Evolutionary conservation across 2,888 invertebrate species (phyloP).

Genomic region (Xiphydria camelus): DNA sequence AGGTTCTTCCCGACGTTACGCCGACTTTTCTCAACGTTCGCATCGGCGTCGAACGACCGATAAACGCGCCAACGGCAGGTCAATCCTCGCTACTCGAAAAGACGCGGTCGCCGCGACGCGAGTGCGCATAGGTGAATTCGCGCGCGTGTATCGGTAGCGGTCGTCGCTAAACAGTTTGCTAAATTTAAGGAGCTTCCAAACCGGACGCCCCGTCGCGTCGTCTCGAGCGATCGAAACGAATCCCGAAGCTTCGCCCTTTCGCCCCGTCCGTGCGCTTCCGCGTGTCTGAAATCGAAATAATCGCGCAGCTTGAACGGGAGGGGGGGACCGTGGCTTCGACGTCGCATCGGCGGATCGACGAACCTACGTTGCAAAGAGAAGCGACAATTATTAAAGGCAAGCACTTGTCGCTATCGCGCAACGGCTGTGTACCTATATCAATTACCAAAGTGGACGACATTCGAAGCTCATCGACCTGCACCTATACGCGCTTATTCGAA

Average conservation of each 20-base stretch:
- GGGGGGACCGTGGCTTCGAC: background rate
- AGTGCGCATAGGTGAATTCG: too few species aligned
- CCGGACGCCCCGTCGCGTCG: conserved; percentile 19
- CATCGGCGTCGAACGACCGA: conserved; percentile 28
- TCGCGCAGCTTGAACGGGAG: background rate
- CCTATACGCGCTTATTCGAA: too few species aligned
- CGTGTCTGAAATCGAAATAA: background rate
- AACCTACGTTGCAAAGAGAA: too few species aligned
- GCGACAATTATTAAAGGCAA: too few species aligned
- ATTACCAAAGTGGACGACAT: too few species aligned
- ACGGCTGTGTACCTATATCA: too few species aligned
- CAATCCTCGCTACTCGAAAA: conserved; percentile 20
- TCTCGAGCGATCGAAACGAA: background rate
- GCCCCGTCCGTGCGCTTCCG: background rate
- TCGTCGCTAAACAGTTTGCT: conserved; percentile 33
- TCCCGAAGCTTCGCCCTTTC: background rate
- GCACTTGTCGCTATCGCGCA: too few species aligned
- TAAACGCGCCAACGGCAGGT: conserved; percentile 7
- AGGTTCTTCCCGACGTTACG: conserved; percentile 11
- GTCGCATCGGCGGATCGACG: too few species aligned
- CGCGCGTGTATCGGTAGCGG: conserved; percentile 40
- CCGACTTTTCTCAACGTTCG: conserved; percentile 23
- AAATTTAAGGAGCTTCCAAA: conserved; percentile 46
- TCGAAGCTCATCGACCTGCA: too few species aligned
- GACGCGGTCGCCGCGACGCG: conserved; percentile 39